These are phyloP conservation scores for Siderastrea siderea DNA, from an alignment of 92 coral and sea anemone species.

Conservation along the genomic window DNA sequence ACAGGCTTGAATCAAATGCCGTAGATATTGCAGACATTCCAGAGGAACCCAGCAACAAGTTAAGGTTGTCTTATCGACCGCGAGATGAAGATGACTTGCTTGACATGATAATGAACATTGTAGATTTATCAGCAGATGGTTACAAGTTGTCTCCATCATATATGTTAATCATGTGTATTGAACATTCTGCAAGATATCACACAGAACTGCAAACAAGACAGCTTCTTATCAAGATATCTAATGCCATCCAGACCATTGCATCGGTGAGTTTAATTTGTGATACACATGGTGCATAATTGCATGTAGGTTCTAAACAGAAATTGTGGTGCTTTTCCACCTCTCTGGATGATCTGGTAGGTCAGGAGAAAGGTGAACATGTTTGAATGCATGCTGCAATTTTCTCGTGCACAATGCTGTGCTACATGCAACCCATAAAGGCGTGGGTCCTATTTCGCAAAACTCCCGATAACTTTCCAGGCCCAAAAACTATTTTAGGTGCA, in stretches of 20 bases:
- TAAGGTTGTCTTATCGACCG: conserved; percentile 72
- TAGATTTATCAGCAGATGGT: conserved; percentile 73
- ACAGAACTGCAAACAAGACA: conserved; percentile 87
- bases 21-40: conserved; percentile 5
- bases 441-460: no score
- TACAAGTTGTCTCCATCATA: conserved; percentile 93
- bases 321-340: no score
- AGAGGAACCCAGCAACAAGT: conserved; percentile 46
- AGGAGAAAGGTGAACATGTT: no score
- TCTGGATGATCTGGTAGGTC: no score
- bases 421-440: no score
- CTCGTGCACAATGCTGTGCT: no score
- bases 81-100: conserved; percentile 89
- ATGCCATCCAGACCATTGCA: conserved; percentile 91
- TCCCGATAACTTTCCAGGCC: no score
- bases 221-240: conserved; percentile 87
- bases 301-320: no score
- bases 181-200: conserved; percentile 90
- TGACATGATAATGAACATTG: conserved; percentile 79
- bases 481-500: no score
- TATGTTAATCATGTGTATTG: conserved; percentile 85
- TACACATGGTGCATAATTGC: no score
- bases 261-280: conserved; percentile 77
- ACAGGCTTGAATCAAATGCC: conserved; percentile 30
- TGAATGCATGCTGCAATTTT: no score